Evolutionary conservation across 1,140 invertebrate species (phyloP), one percentile per base, ranked within the genome.

Genomic region (Drosophila pseudoobscura): DNA sequence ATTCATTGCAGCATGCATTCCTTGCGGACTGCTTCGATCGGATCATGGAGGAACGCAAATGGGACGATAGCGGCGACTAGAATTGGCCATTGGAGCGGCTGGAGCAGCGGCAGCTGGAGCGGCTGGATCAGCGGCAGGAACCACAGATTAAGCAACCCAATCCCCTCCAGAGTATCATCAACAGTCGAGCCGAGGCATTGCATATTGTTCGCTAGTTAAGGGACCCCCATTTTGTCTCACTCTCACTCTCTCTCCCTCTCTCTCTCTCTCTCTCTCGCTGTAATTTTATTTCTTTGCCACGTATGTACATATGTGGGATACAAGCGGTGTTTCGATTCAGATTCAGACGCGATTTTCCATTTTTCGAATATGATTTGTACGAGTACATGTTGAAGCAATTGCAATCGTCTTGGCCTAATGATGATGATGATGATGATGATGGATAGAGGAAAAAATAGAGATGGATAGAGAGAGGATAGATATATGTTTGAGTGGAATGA

Each of bases 21-120:
- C 94, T 99, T 89, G 95, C 95, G 92, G 97, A 98, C 91, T 98
- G 97, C 92, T 98, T 99, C 92, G 97, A 98, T 92, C 94, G 96
- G 93, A 96, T 99, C 94, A 95, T 96, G 82, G 96, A 98, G 91
- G 97, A 99, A 91, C 94, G 94, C 62, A 96, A 95, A 90, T 96
- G 95, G 95, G 93, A 94, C 45, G 95, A 96, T 85, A 94, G 95
- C 45, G 95, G 95, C 15, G 95, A 96, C 92, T 96, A 94, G 76
- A 78, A 59, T 35, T 50, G 70, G 44, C 51, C 26, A 31, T 26
- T 24, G 47, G 31, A 26, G 45, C 44, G 43, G 22, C 31, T 45
- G 41, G 22, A 31, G 53, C 24, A 51, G 62, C 43, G 68, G 59
- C n/a, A 68, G 53, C 51, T 52, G 56, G 44, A 62, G 31, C 11